These are phyloP conservation scores for Xanthia icteritia DNA, from an alignment of 2,888 invertebrate genomes.

Conservation along the genomic window DNA sequence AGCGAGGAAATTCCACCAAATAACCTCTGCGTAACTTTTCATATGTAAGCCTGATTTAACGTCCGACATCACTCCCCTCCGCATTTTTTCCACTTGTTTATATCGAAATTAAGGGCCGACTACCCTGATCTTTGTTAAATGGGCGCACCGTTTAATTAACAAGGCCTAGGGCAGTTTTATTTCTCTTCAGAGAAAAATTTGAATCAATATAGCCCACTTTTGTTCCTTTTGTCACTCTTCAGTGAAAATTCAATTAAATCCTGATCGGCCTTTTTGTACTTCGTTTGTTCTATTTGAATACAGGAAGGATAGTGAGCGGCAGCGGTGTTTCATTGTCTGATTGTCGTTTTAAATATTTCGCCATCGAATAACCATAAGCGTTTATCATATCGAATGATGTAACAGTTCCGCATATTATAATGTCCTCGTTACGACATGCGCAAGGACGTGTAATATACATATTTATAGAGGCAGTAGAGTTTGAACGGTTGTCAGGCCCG, in stretches of 20 bases:
- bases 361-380: constrained; percentile 66
- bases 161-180: constrained; percentile 48
- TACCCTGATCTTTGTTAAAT: constrained; percentile 58
- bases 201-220: constrained; percentile 58
- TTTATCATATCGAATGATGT: constrained; percentile 71
- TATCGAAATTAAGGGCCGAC: constrained; percentile 57
- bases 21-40: constrained; percentile 83
- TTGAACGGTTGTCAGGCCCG: constrained; percentile 74
- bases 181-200: constrained; percentile 59
- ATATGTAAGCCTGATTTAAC: constrained; percentile 82
- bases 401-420: constrained; percentile 74
- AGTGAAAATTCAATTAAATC: constrained; percentile 64
- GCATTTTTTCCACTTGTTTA: constrained; percentile 71
- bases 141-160: constrained; percentile 59
- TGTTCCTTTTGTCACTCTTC: constrained; percentile 59
- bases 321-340: constrained; percentile 34
- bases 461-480: constrained; percentile 75
- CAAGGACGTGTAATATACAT: constrained; percentile 72
- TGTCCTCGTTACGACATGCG: constrained; percentile 72
- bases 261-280: constrained; percentile 46
- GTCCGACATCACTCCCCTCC: constrained; percentile 71
- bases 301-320: constrained; percentile 38
- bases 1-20: constrained; percentile 80
- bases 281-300: constrained; percentile 47
- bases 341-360: constrained; percentile 49